A percentile compares a stretch with the other conserved stretches of the same genome.
phyloP scores from a whole-genome alignment of 1,140 invertebrate species.

The Pseudomyrmex gracilis region DNA sequence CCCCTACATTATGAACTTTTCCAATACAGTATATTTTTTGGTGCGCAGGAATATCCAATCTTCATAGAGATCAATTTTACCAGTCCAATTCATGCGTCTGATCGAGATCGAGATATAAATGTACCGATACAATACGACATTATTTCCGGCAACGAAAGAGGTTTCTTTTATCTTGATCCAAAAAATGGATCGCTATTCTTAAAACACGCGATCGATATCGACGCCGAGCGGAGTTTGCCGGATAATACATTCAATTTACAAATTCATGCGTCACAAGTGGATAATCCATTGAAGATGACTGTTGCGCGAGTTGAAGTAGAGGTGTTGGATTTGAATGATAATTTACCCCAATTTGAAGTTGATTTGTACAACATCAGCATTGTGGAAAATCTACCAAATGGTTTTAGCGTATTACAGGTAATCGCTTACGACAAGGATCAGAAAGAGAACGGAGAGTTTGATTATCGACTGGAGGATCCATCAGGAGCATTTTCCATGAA shows the following conservation, averaged over 20 bases:
- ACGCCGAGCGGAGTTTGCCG: constrained; percentile 88
- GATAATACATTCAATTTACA: constrained; percentile 92
- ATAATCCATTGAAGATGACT: constrained; percentile 91
- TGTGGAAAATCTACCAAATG: constrained; percentile 95
- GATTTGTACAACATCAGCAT: constrained; percentile 96
- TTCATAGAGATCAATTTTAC: constrained; percentile 89
- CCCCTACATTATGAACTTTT: not conserved
- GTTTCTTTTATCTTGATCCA: constrained; percentile 90
- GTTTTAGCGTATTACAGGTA: constrained; percentile 88
- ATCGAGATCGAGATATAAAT: constrained; percentile 91
- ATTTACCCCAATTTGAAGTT: constrained; percentile 93
- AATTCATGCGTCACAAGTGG: constrained; percentile 91
- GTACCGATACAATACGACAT: constrained; percentile 90
- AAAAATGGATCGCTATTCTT: constrained; percentile 91
- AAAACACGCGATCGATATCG: constrained; percentile 92
- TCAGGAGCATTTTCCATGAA: constrained; percentile 93
- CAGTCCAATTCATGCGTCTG: constrained; percentile 90
- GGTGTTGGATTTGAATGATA: constrained; percentile 93
- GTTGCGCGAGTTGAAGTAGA: constrained; percentile 91
- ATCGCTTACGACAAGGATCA: constrained; percentile 92
- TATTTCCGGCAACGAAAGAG: constrained; percentile 90
- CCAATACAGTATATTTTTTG: not conserved
- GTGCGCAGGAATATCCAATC: constrained; percentile 87
- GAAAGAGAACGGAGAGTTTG: constrained; percentile 94
- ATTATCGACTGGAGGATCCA: constrained; percentile 91